phyloP scores from a whole-genome alignment of 2,113 vertebrate species.

The Uria aalge region DNA sequence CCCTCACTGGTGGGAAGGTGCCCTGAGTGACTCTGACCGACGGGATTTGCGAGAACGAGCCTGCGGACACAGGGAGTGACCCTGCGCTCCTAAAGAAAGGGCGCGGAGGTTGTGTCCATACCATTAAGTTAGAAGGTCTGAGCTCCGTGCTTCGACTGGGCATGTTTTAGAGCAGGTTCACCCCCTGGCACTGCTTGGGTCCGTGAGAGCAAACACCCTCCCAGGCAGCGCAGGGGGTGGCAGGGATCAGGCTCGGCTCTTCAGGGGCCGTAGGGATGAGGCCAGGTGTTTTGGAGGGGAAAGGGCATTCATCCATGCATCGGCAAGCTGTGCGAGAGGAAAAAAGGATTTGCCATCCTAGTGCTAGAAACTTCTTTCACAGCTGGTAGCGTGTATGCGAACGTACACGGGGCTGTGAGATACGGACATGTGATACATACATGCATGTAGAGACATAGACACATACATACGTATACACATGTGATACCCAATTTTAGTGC shows the following conservation, averaged over 20 bases:
- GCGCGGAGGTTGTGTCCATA: not conserved
- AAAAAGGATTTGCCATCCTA: not conserved
- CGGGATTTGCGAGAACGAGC: not conserved
- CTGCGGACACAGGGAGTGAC: not conserved
- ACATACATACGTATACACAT: not conserved
- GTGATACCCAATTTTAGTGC: not conserved
- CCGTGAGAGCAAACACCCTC: accelerated
- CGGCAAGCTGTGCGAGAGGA: not conserved
- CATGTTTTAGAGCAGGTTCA: not conserved
- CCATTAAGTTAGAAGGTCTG: not conserved
- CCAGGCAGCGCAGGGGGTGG: not conserved
- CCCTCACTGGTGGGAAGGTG: not conserved
- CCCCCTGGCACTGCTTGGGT: not conserved
- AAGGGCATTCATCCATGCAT: not conserved
- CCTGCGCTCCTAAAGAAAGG: not conserved
- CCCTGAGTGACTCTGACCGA: not conserved
- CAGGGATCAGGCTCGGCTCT: not conserved
- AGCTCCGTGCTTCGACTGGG: not conserved
- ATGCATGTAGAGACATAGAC: accelerated
- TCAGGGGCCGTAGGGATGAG: not conserved
- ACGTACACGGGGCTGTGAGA: not conserved
- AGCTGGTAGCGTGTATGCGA: not conserved
- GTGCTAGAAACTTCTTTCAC: not conserved
- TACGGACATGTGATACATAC: not conserved
- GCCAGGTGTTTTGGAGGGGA: not conserved